Evolutionary conservation across 2,797 vertebrate species (phyloP).

Genomic region (Sebastiscus tertius): DNA sequence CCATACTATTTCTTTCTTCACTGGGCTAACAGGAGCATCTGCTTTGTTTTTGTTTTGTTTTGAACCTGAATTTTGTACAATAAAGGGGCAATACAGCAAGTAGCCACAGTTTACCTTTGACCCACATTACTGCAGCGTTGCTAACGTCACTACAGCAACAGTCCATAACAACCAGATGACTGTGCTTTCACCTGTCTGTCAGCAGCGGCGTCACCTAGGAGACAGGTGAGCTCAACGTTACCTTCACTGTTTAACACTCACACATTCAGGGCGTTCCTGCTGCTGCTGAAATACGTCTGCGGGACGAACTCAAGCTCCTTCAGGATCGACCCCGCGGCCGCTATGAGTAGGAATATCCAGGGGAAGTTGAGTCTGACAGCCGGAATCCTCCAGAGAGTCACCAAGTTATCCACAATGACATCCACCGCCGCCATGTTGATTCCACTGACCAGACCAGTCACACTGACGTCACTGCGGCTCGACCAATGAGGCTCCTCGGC

Average conservation of each 20-base stretch:
- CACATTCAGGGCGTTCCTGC: conserved; percentile 90
- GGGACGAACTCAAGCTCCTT: conserved; percentile 84
- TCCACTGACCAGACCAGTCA: accelerated
- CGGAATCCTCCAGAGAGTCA: conserved; percentile 64
- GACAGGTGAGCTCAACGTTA: background rate
- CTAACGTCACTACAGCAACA: background rate
- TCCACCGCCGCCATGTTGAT: conserved; percentile 77
- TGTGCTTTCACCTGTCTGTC: background rate
- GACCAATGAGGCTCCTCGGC: conserved; percentile 29
- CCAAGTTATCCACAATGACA: conserved; percentile 66
- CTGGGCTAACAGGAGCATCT: accelerated
- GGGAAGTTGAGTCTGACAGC: conserved; percentile 66
- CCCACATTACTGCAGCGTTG: background rate
- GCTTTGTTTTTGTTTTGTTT: too few species aligned
- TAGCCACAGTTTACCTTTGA: background rate
- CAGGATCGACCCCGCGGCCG: conserved; percentile 84
- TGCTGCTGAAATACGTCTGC: conserved; percentile 88
- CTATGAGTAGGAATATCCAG: conserved; percentile 77
- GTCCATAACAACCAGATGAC: too few species aligned
- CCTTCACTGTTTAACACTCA: conserved; percentile 73
- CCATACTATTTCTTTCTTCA: accelerated
- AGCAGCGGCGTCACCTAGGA: background rate
- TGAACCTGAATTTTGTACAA: too few species aligned
- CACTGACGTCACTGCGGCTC: conserved; percentile 23
- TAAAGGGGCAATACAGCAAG: background rate